Evolutionary conservation across 1,140 invertebrate species (phyloP), one percentile per base, ranked within the genome.

Genomic region (Diuraphis noxia): DNA sequence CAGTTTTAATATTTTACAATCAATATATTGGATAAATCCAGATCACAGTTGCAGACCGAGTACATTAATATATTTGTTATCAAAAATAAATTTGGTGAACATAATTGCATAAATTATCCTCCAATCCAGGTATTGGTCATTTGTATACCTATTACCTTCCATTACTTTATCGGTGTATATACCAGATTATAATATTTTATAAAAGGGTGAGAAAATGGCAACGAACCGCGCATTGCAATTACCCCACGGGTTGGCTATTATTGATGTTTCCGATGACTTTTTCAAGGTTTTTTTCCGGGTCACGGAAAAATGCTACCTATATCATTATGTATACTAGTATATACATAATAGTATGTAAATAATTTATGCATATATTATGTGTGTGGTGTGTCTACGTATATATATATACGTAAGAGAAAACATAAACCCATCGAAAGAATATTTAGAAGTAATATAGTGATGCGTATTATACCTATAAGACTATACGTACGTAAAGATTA

Each of bases 251-350:
- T 79, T 79, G 17, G 8, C 21, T 38, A 36, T 41, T 84, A 84
- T 84, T 43, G 82, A 84, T 41, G 82, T 84, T 84, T 84, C 13
- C 13, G 40, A 43, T 41, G 82, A 84, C 82, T 84, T 46, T 84
- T 38, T 43, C 82, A 84, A 84, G 82, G 40, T 84, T 84, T 84
- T 43, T 84, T 84, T 43, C n/a, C 10, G 40, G 82, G 82, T 84
- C 82, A 43, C 41, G 40, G n/a, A 43, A 82, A 82, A 82, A 40
- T 25, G 30, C 30, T n/a, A n/a, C 4, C 25, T 30, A 56, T 56
- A 30, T 56, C 10, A 30, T 56, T 30, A 30, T 30, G 8, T 56
- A 40, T 38, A 79, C 7, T 46, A n/a, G n/a, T n/a, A n/a, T n/a
- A n/a, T n/a, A 46, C 43, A 17, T 46, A 46, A 40, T 40, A 81